These are phyloP conservation scores for Araneus ventricosus DNA, from an alignment of 1,140 invertebrate genomes.

Conservation along the genomic window DNA sequence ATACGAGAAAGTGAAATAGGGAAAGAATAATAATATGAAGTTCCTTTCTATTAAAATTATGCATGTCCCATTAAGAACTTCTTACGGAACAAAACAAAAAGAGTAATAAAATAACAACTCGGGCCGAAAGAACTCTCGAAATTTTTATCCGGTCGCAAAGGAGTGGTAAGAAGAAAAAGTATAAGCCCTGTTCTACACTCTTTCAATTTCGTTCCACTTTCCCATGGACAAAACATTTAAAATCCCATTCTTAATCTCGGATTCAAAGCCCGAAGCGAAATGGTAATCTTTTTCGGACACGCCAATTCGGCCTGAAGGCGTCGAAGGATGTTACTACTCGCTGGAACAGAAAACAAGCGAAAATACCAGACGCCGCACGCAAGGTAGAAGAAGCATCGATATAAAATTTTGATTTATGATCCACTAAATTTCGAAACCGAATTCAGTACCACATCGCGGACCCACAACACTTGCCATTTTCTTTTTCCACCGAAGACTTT, in stretches of 20 bases:
- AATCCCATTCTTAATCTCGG: not conserved
- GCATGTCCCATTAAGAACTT: too few relatives aligned
- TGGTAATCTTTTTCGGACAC: not conserved
- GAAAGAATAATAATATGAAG: too few relatives aligned
- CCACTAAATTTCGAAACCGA: not conserved
- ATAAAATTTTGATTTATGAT: conserved; percentile 38
- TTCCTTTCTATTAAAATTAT: too few relatives aligned
- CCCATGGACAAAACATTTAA: not conserved
- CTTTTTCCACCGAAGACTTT: not conserved
- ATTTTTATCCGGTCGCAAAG: too few relatives aligned
- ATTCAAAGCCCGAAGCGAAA: not conserved
- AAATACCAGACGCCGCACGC: conserved; percentile 9
- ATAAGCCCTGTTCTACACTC: too few relatives aligned
- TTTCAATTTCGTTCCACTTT: not conserved
- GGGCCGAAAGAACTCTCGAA: too few relatives aligned
- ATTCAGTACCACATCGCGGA: not conserved
- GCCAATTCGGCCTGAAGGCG: not conserved
- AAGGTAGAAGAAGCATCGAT: not conserved
- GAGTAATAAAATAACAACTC: too few relatives aligned
- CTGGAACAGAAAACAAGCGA: not conserved
- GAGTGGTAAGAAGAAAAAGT: too few relatives aligned
- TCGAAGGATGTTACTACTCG: not conserved
- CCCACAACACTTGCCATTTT: not conserved
- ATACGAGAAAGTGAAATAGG: too few relatives aligned
- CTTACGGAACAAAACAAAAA: too few relatives aligned